Base-by-base conservation (phyloP, 2,797 vertebrate genomes). In the Moxostoma hubbsi region DNA sequence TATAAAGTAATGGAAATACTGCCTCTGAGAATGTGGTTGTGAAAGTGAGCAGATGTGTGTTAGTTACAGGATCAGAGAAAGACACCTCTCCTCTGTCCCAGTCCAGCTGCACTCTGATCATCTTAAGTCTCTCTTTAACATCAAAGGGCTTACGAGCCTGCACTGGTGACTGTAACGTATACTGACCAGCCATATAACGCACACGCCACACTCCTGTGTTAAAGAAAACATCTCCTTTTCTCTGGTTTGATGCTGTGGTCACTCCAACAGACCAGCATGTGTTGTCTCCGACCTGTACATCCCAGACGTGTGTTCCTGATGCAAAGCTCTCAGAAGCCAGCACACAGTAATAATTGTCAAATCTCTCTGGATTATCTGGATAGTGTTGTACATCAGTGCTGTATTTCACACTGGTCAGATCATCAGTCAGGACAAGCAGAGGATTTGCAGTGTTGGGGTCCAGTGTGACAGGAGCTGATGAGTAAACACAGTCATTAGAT, bases 401-500 rank as follows among this genome's bases (percentile, higher is more conserved):
- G 55, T 49, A 16, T 64, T 71, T 74, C 2, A 80, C 80, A 59
- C 3, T 16, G 54, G 73, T 84, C 61, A 82, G 77, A 69, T 82
- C 80, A 11, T 80, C 83, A 8, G 80, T 58, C 63, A 82, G 24
- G 7, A 43, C 5, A 58, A 84, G 77, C 2, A 75, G 16, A 54
- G 58, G n/a, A 62, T 79, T 36, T 18, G 80, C 76, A 13, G 83
- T 82, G 67, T 82, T 82, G 43, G 83, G 80, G 62, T 82, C 80
- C 76, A 84, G 61, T 57, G 62, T 84, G 66, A 83, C 18, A 13
- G 77, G 81, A 47, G 77, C 76, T 79, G 74, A 24, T 7, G 47
- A 53, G 6, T 51, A 51, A 76, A 13, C 58, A 67, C 62, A 64
- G 5, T 24, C 5, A 36, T 55, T 16, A 24, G 9, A 69, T 24